phyloP scores from a whole-genome alignment of 1,140 invertebrate genomes.

The Drosophila melanica region DNA sequence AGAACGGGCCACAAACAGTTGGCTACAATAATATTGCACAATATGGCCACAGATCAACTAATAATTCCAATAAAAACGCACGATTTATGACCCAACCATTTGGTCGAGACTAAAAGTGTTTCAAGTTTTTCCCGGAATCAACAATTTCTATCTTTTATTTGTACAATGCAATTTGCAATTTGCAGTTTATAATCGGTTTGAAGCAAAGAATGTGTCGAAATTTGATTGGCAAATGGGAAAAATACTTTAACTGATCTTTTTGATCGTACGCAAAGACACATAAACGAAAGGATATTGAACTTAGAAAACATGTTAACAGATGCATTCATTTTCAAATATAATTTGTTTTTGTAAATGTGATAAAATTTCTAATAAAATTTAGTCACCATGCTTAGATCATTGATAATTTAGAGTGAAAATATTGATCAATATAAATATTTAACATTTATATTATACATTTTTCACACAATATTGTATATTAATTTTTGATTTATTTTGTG shows the following conservation, averaged over 20 bases:
- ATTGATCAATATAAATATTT: too few species aligned
- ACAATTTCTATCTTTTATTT: constrained; percentile 37
- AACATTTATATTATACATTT: too few species aligned
- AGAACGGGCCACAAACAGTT: constrained; percentile 59
- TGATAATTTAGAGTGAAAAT: too few species aligned
- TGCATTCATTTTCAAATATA: too few species aligned
- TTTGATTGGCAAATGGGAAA: constrained; percentile 64
- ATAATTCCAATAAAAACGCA: constrained; percentile 75
- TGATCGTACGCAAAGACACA: constrained; percentile 26
- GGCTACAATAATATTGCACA: constrained; percentile 71
- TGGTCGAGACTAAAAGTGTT: constrained; percentile 35
- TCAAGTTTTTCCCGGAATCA: constrained; percentile 51
- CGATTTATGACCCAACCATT: constrained; percentile 55
- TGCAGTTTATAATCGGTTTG: constrained; percentile 54
- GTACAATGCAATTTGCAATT: constrained; percentile 37
- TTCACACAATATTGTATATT: too few species aligned
- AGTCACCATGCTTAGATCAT: too few species aligned
- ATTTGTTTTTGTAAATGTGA: too few species aligned
- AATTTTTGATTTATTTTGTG: too few species aligned
- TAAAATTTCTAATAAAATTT: too few species aligned
- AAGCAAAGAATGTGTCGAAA: constrained; percentile 24
- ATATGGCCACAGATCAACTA: constrained; percentile 78
- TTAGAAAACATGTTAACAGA: too few species aligned
- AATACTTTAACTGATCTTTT: constrained; percentile 45
- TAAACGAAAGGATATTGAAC: constrained; percentile 35